Base-by-base conservation (phyloP, 1,140 invertebrate species). In the Anagrus nilaparvatae region DNA sequence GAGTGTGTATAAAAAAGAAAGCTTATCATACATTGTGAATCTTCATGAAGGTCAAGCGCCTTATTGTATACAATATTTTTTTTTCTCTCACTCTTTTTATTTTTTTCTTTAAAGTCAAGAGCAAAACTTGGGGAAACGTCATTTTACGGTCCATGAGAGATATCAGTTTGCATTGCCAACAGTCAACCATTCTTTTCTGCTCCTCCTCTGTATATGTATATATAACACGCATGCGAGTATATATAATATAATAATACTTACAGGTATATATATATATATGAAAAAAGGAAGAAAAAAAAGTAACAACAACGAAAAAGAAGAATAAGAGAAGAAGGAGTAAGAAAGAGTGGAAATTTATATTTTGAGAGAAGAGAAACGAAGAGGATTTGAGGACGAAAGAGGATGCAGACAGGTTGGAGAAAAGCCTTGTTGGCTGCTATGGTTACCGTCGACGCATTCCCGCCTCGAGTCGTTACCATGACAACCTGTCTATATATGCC, bases 381-480 rank as follows among this genome's bases (percentile, higher is more conserved):
- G 51, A 56, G 53, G 48, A 56, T 49, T 53, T 59, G 57, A 60
- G 54, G 49, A 50, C 49, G 54, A 54, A 60, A 61, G 59, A 65
- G 60, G 56, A 54, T 59, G 63, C 56, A 59, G 63, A 65, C 61
- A 61, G 61, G 59, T 64, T 59, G 55, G 59, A 51, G 55, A 54
- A 60, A 58, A 54, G 56, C 57, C 56, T 54, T 56, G 53, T 60
- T 49, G 55, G 65, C 64, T 69, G 64, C 65, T 65, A 67, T 67
- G 64, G 66, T 67, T 67, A 69, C 65, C 65, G 63, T 65, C 64
- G n/a, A n/a, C n/a, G 63, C 64, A 68, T 65, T 68, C 63, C 65
- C 64, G 65, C 64, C 65, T 66, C 59, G 60, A 52, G 55, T 60
- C 59, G 65, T 69, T 66, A 56, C 65, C 54, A 69, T 67, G 65